phyloP scores from a whole-genome alignment of 2,113 vertebrate species.

The Aldabrachelys gigantea region DNA sequence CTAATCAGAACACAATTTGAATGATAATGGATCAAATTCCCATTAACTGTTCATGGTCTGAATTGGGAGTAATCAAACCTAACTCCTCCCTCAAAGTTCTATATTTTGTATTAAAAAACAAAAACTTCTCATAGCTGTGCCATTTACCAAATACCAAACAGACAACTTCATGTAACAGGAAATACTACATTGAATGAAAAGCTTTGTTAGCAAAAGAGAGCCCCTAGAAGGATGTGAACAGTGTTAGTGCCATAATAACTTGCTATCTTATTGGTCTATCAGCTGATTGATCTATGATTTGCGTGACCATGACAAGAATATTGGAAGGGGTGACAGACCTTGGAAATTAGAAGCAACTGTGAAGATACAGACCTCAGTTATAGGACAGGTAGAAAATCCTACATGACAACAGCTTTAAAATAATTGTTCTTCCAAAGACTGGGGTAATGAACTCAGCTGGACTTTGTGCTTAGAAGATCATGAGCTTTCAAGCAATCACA shows the following conservation, averaged over 20 bases:
- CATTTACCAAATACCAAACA: background rate
- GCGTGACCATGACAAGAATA: background rate
- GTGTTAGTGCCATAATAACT: background rate
- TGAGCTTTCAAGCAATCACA: background rate
- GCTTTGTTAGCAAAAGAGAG: background rate
- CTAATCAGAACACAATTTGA: background rate
- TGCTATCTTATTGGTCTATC: background rate
- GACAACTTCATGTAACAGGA: background rate
- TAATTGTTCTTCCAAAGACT: background rate
- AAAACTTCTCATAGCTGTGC: background rate
- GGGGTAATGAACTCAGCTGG: background rate
- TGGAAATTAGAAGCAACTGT: background rate
- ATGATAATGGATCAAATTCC: background rate
- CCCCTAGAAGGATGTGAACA: background rate
- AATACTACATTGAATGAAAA: background rate
- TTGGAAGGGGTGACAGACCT: background rate
- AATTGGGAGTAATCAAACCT: background rate
- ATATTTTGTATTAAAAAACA: background rate
- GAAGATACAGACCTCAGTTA: background rate
- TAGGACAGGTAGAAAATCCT: background rate
- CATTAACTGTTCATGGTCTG: background rate
- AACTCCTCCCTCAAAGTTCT: background rate
- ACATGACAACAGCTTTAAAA: background rate
- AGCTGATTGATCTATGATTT: background rate
- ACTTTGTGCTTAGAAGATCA: background rate